phyloP scores from a whole-genome alignment of 2,797 vertebrate species.

The Sebastes cheni region DNA sequence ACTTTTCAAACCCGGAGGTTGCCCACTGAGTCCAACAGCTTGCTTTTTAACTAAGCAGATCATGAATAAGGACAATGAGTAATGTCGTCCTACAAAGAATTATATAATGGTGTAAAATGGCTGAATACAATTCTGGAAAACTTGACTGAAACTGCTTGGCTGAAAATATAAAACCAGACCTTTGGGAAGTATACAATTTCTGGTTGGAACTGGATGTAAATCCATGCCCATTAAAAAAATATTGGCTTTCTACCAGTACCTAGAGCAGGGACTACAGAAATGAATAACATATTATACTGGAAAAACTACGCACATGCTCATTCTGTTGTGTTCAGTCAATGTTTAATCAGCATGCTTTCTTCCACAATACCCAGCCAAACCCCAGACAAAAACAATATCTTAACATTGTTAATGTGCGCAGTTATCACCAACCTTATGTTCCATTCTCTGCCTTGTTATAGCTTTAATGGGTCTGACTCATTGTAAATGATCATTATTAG shows the following conservation, averaged over 20 bases:
- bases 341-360: not conserved
- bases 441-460: conserved; percentile 14
- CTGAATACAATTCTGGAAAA: not conserved
- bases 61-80: not conserved
- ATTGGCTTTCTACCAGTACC: conserved; percentile 11
- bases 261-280: conserved; percentile 4
- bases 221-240: conserved; percentile 9
- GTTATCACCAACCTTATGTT: conserved; percentile 7
- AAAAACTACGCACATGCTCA: not conserved
- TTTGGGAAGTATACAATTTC: not conserved
- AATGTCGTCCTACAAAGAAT: not conserved
- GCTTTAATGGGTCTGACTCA: conserved; percentile 49
- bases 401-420: not conserved
- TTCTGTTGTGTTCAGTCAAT: not conserved
- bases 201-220: not conserved
- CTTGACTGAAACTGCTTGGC: not conserved
- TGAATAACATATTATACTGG: not conserved
- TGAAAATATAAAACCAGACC: conserved; percentile 1
- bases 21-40: not conserved
- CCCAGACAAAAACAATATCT: conserved; percentile 2
- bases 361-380: not conserved
- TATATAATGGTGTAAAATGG: not conserved
- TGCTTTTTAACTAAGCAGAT: not conserved
- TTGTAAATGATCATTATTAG: conserved; percentile 36
- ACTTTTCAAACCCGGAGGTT: no score